Percentiles rank a stretch among this genome's conserved stretches.
Conservation (phyloP, 92 coral and sea anemone genomes). For the Phenganax marumi region DNA sequence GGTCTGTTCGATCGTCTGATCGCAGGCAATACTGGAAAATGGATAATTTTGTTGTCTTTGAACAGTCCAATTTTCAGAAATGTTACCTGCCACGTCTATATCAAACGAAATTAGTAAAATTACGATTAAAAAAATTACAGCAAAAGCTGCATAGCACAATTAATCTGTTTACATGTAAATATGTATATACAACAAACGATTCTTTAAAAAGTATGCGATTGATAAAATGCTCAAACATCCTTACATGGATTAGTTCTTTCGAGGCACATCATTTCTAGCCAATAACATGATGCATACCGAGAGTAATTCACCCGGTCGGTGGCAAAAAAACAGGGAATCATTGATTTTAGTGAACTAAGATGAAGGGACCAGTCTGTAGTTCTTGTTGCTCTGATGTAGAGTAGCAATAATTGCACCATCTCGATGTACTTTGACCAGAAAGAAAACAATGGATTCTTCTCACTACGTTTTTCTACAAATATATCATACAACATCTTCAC, state of each 20-base stretch:
- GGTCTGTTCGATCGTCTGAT: too few relatives aligned
- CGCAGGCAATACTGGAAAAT: not conserved
- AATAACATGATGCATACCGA: not conserved
- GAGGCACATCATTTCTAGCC: conserved; percentile 2
- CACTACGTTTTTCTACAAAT: too few relatives aligned
- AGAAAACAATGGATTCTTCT: too few relatives aligned
- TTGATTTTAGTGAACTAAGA: not conserved
- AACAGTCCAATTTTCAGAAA: not conserved
- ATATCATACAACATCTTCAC: too few relatives aligned
- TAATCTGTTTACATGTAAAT: too few relatives aligned
- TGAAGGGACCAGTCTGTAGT: not conserved
- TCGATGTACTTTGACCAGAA: too few relatives aligned
- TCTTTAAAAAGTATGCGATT: too few relatives aligned
- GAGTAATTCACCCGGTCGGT: not conserved
- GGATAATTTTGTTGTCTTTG: not conserved
- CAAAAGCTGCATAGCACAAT: too few relatives aligned
- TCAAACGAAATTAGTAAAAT: too few relatives aligned
- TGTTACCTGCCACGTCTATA: not conserved
- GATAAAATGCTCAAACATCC: not conserved
- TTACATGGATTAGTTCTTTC: not conserved
- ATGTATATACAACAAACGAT: too few relatives aligned
- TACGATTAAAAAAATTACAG: not conserved
- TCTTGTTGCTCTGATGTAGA: too few relatives aligned
- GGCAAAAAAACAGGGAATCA: not conserved
- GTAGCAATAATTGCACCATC: too few relatives aligned